Base-by-base conservation (phyloP, 2,888 invertebrate genomes). In the Cataglyphis livida region DNA sequence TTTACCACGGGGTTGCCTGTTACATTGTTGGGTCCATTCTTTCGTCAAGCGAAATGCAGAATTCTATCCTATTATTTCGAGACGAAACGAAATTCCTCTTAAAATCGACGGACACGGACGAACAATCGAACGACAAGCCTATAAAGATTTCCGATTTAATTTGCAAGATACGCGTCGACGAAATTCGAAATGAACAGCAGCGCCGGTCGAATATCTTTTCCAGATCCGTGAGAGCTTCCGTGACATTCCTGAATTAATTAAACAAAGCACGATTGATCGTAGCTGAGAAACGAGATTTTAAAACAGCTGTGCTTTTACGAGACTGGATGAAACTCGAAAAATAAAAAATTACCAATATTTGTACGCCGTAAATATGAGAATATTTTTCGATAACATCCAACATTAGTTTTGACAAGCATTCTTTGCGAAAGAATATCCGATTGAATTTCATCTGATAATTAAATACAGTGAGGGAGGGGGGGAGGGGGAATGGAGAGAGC, bases 371-470 rank as follows among this genome's bases (percentile, higher is more conserved):
- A 25, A 51, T 25, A 51, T 0, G 1, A 15, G 12, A 21, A 18
- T 65, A 25, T 25, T 51, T 48, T 65, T 75, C 1, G 12, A 51
- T 21, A n/a, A 75, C 25, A 51, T 25, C 7, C 15, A 35, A 64
- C 21, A 9, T 44, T 74, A 35, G 18, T 18, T 1, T 54, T 1
- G 15, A 10, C n/a, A n/a, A 4, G 44, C 15, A 7, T 15, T 38
- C 21, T 5, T 32, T 41, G 25, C 2, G 12, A n/a, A 57, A 44
- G 10, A 44, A 4, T 2, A 59, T 41, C 6, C 7, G 12, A 41
- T 44, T 32, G 5, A 0, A 83, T 84, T 83, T 82, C 79, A 74
- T 74, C 57, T 81, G 81, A 82, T 85, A 85, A 87, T 89, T 89
- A 84, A 81, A 44, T 78, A 57, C 59, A 48, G 65, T 7, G 38